A percentile compares a stretch with the other conserved stretches of the same genome.
These are phyloP conservation scores for Archips crataeganus DNA, from an alignment of 2,888 invertebrate genomes.

Conservation along the genomic window DNA sequence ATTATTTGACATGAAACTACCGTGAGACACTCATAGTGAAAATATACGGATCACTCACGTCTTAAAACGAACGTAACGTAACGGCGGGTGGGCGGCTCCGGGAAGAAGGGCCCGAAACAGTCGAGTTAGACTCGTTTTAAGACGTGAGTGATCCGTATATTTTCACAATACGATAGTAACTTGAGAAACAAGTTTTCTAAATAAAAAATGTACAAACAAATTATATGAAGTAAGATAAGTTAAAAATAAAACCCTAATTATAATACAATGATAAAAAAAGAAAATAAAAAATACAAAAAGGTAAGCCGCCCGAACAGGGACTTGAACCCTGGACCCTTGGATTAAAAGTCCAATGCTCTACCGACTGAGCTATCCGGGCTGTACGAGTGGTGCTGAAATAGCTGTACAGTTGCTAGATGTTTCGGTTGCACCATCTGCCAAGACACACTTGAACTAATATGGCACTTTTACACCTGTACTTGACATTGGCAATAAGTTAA, in stretches of 20 bases:
- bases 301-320: constrained; percentile 88
- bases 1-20: no score
- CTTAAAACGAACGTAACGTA: no score
- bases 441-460: constrained; percentile 16
- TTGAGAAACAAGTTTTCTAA: no score
- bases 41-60: no score
- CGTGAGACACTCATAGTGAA: no score
- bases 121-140: no score
- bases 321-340: constrained; percentile 93
- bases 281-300: constrained; percentile 34
- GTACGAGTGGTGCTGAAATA: constrained; percentile 5
- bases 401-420: constrained; percentile 5
- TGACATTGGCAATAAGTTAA: neutral
- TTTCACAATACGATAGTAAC: no score
- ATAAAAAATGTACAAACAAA: no score
- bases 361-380: constrained; percentile 91
- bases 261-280: neutral
- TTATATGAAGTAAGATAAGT: neutral
- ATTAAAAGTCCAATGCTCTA: constrained; percentile 92
- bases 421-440: neutral
- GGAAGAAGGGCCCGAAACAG: no score
- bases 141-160: no score
- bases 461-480: neutral
- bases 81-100: no score
- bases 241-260: neutral